Percentiles rank a stretch among this genome's conserved stretches.
Conservation (phyloP, 2,888 invertebrate genomes). For the Epinotia bilunana region DNA sequence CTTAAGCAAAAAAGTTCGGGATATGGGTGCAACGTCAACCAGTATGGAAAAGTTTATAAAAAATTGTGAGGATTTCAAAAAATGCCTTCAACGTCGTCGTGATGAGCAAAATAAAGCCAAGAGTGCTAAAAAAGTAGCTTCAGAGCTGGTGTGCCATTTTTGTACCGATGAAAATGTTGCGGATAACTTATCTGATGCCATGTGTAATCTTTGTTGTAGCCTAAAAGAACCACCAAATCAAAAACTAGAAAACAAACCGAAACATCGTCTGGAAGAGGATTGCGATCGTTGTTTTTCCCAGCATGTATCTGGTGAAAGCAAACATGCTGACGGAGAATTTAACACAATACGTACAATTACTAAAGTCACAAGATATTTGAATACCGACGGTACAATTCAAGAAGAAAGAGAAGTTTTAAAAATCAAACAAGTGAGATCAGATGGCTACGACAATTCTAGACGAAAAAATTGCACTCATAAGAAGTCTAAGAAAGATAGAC, state of each 20-base stretch:
- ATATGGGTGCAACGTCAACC: slow-evolving; percentile 52
- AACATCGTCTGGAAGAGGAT: neutral
- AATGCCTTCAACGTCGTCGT: slow-evolving; percentile 45
- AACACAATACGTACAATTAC: slow-evolving; percentile 60
- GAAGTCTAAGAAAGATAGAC: neutral
- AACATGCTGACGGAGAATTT: slow-evolving; percentile 23
- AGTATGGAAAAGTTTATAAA: slow-evolving; percentile 57
- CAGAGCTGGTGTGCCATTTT: neutral
- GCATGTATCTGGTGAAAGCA: neutral
- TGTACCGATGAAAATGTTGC: neutral
- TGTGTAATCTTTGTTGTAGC: neutral
- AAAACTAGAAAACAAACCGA: neutral
- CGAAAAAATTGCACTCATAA: neutral
- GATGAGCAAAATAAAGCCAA: neutral
- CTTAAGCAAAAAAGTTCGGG: slow-evolving; percentile 53
- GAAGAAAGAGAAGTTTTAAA: slow-evolving; percentile 61
- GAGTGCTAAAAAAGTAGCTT: neutral
- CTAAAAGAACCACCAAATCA: neutral
- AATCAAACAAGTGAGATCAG: slow-evolving; percentile 56
- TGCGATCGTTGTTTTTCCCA: neutral
- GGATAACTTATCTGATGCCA: neutral
- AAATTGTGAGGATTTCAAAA: slow-evolving; percentile 57
- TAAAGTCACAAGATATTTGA: slow-evolving; percentile 55
- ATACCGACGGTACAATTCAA: slow-evolving; percentile 57
- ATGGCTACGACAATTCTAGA: slow-evolving; percentile 45